These are phyloP conservation scores for Pseudochromis fuscus DNA, from an alignment of 2,797 vertebrate species.

Conservation along the genomic window DNA sequence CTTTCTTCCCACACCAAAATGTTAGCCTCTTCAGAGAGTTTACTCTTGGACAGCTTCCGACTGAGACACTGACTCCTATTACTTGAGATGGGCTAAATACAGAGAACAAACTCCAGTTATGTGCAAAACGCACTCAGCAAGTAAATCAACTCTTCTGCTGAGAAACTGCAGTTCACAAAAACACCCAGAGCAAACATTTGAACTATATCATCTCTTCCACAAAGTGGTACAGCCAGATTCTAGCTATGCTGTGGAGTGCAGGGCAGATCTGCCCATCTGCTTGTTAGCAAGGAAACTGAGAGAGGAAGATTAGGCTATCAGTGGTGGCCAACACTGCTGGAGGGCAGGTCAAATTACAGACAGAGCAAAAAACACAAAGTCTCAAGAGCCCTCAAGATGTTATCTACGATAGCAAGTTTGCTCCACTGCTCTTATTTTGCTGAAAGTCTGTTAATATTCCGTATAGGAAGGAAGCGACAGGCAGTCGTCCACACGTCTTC, in stretches of 20 bases:
- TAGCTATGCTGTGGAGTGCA: constrained; percentile 35
- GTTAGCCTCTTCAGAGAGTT: background rate
- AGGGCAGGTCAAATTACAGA: constrained; percentile 67
- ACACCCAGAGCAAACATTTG: constrained; percentile 1
- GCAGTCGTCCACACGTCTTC: constrained; percentile 3
- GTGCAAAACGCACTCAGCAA: background rate
- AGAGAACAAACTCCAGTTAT: constrained; percentile 17
- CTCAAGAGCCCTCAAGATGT: constrained; percentile 54
- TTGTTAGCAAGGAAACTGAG: constrained; percentile 62
- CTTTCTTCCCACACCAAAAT: background rate
- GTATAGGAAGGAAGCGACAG: background rate
- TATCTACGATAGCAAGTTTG: constrained; percentile 35
- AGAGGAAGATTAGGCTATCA: constrained; percentile 73
- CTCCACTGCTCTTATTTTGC: constrained; percentile 21
- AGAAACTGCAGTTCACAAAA: background rate
- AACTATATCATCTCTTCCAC: constrained; percentile 27
- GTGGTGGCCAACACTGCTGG: constrained; percentile 52
- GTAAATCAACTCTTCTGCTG: background rate
- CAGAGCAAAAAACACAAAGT: constrained; percentile 46
- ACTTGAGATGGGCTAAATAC: background rate
- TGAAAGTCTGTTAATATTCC: constrained; percentile 11
- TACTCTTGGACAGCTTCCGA: background rate
- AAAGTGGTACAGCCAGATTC: constrained; percentile 34
- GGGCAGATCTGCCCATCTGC: constrained; percentile 57
- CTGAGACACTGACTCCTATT: background rate